A percentile compares a stretch with the other conserved stretches of the same genome.
Conservation (phyloP, 2,888 invertebrate species). For the Apeira syringaria region DNA sequence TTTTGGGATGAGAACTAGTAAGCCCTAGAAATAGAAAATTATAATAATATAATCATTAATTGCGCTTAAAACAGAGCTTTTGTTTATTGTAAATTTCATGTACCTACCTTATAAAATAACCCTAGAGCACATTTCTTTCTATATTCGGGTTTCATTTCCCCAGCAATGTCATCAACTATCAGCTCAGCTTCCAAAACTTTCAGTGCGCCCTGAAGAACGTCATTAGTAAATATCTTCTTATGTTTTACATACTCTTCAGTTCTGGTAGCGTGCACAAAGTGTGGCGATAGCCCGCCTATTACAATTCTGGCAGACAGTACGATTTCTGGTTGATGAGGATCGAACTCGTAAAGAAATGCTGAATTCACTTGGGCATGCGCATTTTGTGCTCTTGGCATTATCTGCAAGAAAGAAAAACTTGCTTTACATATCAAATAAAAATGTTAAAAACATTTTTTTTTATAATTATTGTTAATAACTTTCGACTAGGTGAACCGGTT, state of each 20-base stretch:
- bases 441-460: no score
- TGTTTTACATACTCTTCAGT: slow-evolving; percentile 77
- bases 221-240: slow-evolving; percentile 68
- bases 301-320: slow-evolving; percentile 83
- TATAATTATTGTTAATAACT: no score
- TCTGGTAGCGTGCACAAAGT: slow-evolving; percentile 82
- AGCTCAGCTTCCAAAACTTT: slow-evolving; percentile 80
- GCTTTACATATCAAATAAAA: no score
- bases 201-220: slow-evolving; percentile 78
- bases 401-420: slow-evolving; percentile 74
- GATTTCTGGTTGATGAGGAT: slow-evolving; percentile 38
- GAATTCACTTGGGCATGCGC: slow-evolving; percentile 90
- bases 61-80: no score
- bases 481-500: no score
- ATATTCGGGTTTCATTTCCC: slow-evolving; percentile 83
- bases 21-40: slow-evolving; percentile 57
- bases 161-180: slow-evolving; percentile 61
- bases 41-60: no score
- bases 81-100: no score
- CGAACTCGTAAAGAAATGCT: slow-evolving; percentile 86
- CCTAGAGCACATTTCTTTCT: slow-evolving; percentile 84
- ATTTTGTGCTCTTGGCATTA: slow-evolving; percentile 89
- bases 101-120: slow-evolving; percentile 87
- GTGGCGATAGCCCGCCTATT: slow-evolving; percentile 80
- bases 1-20: slow-evolving; percentile 76